Evolutionary conservation across 2,888 invertebrate genomes (phyloP).

Genomic region (Heliconius ismenius): DNA sequence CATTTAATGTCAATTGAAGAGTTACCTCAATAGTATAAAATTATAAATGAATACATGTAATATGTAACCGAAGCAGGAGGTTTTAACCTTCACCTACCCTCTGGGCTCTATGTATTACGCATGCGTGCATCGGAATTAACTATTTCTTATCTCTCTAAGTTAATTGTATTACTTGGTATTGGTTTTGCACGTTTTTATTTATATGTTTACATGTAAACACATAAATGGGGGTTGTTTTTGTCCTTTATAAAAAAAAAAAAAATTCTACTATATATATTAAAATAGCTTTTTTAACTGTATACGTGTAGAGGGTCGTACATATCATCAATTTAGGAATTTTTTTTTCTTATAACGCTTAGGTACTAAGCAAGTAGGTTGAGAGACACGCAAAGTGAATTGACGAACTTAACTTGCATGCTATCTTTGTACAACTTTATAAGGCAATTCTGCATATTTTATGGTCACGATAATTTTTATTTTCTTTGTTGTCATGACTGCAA

Average conservation of each 20-base stretch:
- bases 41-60: background rate
- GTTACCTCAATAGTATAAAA: background rate
- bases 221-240: background rate
- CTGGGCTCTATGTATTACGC: conserved; percentile 19
- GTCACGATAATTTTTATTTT: background rate
- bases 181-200: background rate
- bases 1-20: background rate
- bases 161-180: background rate
- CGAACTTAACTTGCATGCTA: background rate
- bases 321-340: no score
- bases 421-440: background rate
- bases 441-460: background rate
- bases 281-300: background rate
- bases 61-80: conserved; percentile 29
- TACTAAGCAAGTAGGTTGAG: conserved; percentile 40
- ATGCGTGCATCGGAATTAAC: conserved; percentile 23
- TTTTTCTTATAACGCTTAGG: no score
- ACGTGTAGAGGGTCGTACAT: no score
- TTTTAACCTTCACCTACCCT: conserved; percentile 38
- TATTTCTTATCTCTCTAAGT: conserved; percentile 32
- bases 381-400: conserved; percentile 53
- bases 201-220: background rate
- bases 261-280: no score
- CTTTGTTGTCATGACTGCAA: background rate
- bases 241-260: background rate